A percentile compares a stretch with the other conserved stretches of the same genome.
These are phyloP conservation scores for Rynchops niger DNA, from an alignment of 2,113 vertebrate genomes.

Conservation along the genomic window DNA sequence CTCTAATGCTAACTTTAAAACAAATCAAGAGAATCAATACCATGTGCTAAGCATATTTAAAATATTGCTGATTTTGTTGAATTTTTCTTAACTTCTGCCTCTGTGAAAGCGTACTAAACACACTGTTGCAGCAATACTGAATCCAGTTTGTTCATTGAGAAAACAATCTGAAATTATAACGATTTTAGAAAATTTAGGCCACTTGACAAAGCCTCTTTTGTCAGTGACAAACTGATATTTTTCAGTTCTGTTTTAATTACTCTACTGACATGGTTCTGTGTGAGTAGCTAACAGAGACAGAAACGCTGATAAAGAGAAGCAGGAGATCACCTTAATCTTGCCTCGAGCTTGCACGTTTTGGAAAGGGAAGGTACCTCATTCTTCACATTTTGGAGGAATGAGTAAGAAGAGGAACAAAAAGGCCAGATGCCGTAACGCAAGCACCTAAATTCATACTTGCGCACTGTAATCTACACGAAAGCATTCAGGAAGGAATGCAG, in stretches of 20 bases:
- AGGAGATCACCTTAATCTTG: neutral
- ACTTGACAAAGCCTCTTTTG: neutral
- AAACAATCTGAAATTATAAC: neutral
- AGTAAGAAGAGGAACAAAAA: neutral
- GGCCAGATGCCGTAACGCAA: neutral
- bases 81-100: neutral
- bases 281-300: neutral
- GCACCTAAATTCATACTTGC: neutral
- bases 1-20: neutral
- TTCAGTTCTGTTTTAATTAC: neutral
- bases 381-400: neutral
- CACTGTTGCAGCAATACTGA: neutral
- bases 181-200: neutral
- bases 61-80: neutral
- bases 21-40: neutral
- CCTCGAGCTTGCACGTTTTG: neutral
- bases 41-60: neutral
- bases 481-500: neutral
- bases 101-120: neutral
- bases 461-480: neutral
- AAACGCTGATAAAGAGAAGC: accelerated
- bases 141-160: neutral
- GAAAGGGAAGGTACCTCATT: neutral
- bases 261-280: neutral
- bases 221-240: neutral